Conservation (phyloP, 1,140 invertebrate species). For the Psilanteris sp. region DNA sequence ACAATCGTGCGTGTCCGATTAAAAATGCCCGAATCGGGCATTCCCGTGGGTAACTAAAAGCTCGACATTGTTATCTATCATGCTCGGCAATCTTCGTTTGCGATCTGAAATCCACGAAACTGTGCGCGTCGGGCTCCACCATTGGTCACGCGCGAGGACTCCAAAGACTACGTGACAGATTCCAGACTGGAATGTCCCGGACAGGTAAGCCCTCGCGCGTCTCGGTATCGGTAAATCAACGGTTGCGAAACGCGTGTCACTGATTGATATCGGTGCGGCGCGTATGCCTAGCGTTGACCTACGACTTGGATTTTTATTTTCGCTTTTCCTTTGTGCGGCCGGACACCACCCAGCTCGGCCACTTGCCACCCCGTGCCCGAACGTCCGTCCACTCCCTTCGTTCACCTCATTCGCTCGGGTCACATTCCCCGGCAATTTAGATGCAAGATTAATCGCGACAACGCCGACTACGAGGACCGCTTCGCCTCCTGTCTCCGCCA, state of each 20-base stretch:
- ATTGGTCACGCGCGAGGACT: slow-evolving; percentile 12
- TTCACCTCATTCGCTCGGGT: slow-evolving; percentile 55
- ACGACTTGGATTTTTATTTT: slow-evolving; percentile 29
- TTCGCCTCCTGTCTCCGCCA: slow-evolving; percentile 49
- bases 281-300: slow-evolving; percentile 38
- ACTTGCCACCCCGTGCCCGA: slow-evolving; percentile 16
- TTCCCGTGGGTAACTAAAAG: slow-evolving; percentile 11
- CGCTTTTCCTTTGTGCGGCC: slow-evolving; percentile 11
- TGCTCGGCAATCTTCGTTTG: slow-evolving; percentile 1
- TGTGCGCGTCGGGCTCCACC: slow-evolving; percentile 26
- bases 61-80: slow-evolving; percentile 24
- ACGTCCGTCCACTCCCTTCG: slow-evolving; percentile 29
- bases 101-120: slow-evolving; percentile 33
- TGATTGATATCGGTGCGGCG: slow-evolving; percentile 44
- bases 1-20: too few species aligned
- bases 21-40: too few species aligned
- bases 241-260: slow-evolving; percentile 52
- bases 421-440: slow-evolving; percentile 62
- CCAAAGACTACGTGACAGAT: slow-evolving; percentile 19
- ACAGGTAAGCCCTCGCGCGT: slow-evolving; percentile 21
- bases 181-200: slow-evolving; percentile 23
- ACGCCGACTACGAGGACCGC: slow-evolving; percentile 49
- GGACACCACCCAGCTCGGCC: slow-evolving; percentile 26
- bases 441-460: slow-evolving; percentile 63
- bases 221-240: slow-evolving; percentile 52